Evolutionary conservation across 1,140 invertebrate genomes (phyloP), one percentile per base, ranked within the genome.

Genomic region (Platorchestia sp.): DNA sequence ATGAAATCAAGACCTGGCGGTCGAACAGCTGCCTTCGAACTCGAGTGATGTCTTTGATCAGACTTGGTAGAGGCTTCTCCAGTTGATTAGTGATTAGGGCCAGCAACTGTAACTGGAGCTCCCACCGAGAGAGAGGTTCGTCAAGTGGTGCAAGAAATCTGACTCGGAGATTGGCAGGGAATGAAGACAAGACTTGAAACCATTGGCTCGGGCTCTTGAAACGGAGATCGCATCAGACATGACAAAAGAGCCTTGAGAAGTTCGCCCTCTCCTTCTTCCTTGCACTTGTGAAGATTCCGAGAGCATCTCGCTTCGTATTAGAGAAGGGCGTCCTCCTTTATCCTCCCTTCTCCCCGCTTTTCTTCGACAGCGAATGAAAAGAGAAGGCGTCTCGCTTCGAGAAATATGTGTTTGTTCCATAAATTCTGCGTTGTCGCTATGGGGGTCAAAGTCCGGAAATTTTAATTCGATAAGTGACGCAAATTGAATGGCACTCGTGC

Each of bases 51-150:
- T 93, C 43, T 93, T 93, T 45, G 44, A 93, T 45, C 45, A 47
- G 91, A 93, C 16, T 93, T 44, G 43, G 44, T 44, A 93, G 44
- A 44, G 45, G 91, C 5, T 45, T 45, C 45, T 93, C 45, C 41
- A 93, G 43, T 93, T 93, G 91, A 93, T 93, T 93, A 93, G 91
- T 93, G 91, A 93, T 93, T 93, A 93, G 43, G 7, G 43, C 45
- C 36, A 27, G 91, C 91, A n/a, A 45, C 45, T 47, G 43, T 45
- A 45, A 45, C 91, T 47, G 3, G 91, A 93, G 59, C 59, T n/a
- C n/a, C n/a, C n/a, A 36, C 59, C 59, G 47, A 7, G 89, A 91
- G 89, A 22, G 47, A 44, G 91, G 47, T 45, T 93, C 6, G 43
- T 93, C 43, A 93, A 93, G 91, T 93, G 91, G 44, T 44, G 40